Evolutionary conservation across 2,113 vertebrate genomes (phyloP), one percentile per base, ranked within the genome.

Genomic region (Scortum barcoo): DNA sequence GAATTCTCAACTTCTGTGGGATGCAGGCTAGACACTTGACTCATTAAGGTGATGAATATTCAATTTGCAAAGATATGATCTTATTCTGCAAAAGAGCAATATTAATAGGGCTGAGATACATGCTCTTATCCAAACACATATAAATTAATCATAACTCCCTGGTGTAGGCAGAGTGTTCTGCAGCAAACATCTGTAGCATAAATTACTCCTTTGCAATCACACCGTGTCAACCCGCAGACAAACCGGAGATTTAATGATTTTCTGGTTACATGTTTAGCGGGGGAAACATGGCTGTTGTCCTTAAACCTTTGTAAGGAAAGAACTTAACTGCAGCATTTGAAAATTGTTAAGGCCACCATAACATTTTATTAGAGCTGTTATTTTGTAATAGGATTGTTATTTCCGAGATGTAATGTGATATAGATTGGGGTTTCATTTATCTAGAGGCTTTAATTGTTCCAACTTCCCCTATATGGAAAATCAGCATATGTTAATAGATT

Each of bases 161-260:
- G 7, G 84, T 83, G 83, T 73, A 78, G 56, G 71, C 68, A 66
- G 71, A 38, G 79, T 48, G 61, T 89, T 87, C 80, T 72, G 81
- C 81, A 62, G 70, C 83, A 92, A 94, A 93, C 92, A 94, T 91
- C 91, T 90, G 92, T 88, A 82, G 89, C 77, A 92, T 94, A 86
- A 89, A 93, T 94, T 83, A 86, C 87, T 54, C 54, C 26, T 67
- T 26, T 81, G 68, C 73, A 80, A 65, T 78, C 38, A 81, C 82
- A 82, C 86, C 73, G 69, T 82, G 61, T 76, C 56, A 63, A 46
- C 80, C 42, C 62, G 72, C 75, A 88, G 51, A 82, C 84, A 87
- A 91, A 91, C 78, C 74, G 60, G 38, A 84, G 68, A 53, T 76
- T 79, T 66, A 84, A 86, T 76, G 66, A 72, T 76, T 88, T 89